A percentile compares a stretch with the other conserved stretches of the same genome.
These are phyloP conservation scores for Plotosus lineatus DNA, from an alignment of 2,113 vertebrate species.

Conservation along the genomic window DNA sequence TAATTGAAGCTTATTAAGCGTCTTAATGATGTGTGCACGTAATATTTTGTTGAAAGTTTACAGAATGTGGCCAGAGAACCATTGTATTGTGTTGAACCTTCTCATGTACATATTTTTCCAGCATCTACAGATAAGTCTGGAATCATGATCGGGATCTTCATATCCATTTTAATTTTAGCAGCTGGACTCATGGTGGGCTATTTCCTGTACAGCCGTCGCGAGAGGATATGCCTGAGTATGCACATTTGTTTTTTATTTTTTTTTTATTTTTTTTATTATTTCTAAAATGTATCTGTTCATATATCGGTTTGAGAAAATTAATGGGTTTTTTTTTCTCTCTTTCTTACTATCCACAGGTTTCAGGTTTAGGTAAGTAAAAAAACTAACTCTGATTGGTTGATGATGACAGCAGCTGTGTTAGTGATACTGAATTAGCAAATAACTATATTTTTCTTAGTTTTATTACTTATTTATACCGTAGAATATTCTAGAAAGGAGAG, in stretches of 20 bases:
- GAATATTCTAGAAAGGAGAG: too few relatives aligned
- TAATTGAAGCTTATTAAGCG: neutral
- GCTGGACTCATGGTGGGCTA: constrained; percentile 59
- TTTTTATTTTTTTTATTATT: neutral
- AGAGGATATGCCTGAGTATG: constrained; percentile 72
- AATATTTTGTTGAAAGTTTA: neutral
- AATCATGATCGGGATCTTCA: constrained; percentile 67
- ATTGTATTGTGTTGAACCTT: neutral
- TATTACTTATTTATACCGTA: too few relatives aligned
- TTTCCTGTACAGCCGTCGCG: constrained; percentile 61
- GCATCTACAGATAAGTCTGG: constrained; percentile 63
- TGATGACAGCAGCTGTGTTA: neutral
- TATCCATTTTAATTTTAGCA: constrained; percentile 65
- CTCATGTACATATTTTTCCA: constrained; percentile 31
- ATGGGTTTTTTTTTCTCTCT: neutral
- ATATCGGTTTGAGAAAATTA: neutral
- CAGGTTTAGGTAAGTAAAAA: constrained; percentile 69
- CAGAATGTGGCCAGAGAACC: neutral
- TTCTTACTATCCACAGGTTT: constrained; percentile 61
- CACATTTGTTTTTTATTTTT: neutral
- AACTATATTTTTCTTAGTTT: too few relatives aligned
- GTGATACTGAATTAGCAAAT: neutral
- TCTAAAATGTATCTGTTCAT: neutral
- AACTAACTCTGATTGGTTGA: too few relatives aligned
- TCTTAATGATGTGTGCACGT: neutral